Conservation (phyloP, 2,113 vertebrate species). For the Apteryx mantelli region DNA sequence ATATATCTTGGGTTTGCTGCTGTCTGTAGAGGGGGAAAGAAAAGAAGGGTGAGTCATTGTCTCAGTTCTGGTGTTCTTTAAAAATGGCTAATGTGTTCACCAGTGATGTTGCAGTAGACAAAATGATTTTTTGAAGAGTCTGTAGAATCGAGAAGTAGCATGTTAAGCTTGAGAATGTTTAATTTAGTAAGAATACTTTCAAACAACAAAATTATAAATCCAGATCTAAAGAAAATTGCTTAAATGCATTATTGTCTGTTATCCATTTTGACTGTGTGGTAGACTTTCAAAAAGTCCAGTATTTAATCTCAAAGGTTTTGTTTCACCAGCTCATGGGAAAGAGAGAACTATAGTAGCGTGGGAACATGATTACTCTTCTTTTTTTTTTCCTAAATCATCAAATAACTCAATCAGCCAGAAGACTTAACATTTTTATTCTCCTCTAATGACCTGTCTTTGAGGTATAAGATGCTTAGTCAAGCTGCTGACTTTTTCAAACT, state of each 20-base stretch:
- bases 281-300: background rate
- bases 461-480: background rate
- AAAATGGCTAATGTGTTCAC: background rate
- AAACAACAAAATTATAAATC: background rate
- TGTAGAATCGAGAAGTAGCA: background rate
- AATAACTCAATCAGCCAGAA: background rate
- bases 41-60: background rate
- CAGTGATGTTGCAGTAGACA: background rate
- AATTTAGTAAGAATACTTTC: background rate
- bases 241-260: background rate
- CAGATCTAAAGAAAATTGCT: background rate
- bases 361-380: background rate
- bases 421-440: background rate
- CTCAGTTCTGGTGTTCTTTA: background rate
- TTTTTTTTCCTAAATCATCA: fast-evolving
- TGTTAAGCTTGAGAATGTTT: background rate
- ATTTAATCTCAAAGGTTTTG: background rate
- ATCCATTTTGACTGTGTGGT: background rate
- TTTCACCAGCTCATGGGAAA: background rate
- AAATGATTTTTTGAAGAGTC: background rate
- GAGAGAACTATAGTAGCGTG: background rate
- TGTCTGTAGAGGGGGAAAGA: background rate
- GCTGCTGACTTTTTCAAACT: background rate
- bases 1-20: background rate
- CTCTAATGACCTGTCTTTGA: background rate